Conservation (phyloP, 2,888 invertebrate species). For the Ochropleura plecta region DNA sequence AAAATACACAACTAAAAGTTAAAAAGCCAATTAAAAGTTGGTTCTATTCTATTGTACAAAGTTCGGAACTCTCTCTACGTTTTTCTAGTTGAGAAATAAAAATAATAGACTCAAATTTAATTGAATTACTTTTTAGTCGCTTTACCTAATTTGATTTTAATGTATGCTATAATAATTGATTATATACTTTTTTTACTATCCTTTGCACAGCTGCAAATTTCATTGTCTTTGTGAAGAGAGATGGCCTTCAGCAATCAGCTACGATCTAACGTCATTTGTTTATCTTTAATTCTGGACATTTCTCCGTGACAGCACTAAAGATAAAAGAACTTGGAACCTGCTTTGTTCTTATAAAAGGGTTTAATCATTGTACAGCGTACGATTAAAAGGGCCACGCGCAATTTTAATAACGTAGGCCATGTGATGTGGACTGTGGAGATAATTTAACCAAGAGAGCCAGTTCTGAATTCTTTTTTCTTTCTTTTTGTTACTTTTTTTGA, state of each 20-base stretch:
- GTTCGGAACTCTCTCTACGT: conserved; percentile 57
- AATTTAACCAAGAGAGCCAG: conserved; percentile 16
- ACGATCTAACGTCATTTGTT: conserved; percentile 62
- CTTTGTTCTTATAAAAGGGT: conserved; percentile 65
- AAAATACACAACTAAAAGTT: conserved; percentile 66
- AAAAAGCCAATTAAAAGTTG: conserved; percentile 72
- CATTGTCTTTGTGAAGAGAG: conserved; percentile 39
- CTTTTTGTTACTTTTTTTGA: too few species aligned
- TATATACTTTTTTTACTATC: conserved; percentile 8
- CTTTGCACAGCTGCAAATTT: conserved; percentile 26
- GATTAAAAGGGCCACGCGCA: conserved; percentile 50
- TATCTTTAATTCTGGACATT: conserved; percentile 61
- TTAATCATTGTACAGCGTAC: conserved; percentile 59
- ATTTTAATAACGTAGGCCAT: conserved; percentile 53
- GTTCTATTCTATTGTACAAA: conserved; percentile 64
- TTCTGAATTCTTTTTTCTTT: neutral
- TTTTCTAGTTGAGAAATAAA: conserved; percentile 40
- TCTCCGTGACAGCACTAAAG: conserved; percentile 56
- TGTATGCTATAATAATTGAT: neutral
- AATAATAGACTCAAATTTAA: conserved; percentile 36
- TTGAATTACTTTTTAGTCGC: conserved; percentile 31
- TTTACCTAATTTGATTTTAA: conserved; percentile 29
- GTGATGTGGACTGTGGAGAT: conserved; percentile 38
- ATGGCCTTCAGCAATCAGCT: conserved; percentile 46
- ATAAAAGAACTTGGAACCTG: conserved; percentile 58